phyloP scores from a whole-genome alignment of 2,888 invertebrate genomes.

The Sialis fuliginosa region DNA sequence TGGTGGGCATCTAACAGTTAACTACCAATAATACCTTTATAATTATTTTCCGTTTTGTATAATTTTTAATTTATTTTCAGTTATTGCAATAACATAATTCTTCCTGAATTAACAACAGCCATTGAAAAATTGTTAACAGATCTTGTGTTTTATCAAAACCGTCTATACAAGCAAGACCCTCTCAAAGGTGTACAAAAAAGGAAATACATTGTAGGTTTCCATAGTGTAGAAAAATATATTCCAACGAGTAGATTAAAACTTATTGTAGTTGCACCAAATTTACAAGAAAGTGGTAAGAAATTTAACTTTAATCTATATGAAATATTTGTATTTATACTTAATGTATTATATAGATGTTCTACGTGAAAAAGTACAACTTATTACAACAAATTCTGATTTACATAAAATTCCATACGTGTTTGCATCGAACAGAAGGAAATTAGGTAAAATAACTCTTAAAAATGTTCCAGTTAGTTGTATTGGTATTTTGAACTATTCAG shows the following conservation, averaged over 20 bases:
- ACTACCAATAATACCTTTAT: no score
- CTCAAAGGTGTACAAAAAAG: slow-evolving; percentile 35
- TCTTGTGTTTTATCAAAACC: slow-evolving; percentile 40
- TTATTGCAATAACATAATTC: slow-evolving; percentile 41
- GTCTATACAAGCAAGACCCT: slow-evolving; percentile 36
- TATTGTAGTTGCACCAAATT: slow-evolving; percentile 42
- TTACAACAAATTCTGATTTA: slow-evolving; percentile 29
- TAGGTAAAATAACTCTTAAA: slow-evolving; percentile 37
- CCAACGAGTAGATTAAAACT: slow-evolving; percentile 36
- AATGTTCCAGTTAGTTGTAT: slow-evolving; percentile 41
- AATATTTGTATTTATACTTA: not conserved
- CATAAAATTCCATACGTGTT: slow-evolving; percentile 38
- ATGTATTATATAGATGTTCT: slow-evolving; percentile 28
- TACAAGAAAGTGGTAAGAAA: slow-evolving; percentile 24
- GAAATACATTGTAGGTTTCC: slow-evolving; percentile 41
- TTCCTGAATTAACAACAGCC: slow-evolving; percentile 30
- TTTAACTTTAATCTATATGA: not conserved
- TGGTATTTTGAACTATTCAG: slow-evolving; percentile 42
- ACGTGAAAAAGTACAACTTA: slow-evolving; percentile 30
- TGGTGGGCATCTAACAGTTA: no score
- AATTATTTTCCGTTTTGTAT: not conserved
- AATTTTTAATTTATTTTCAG: slow-evolving; percentile 12
- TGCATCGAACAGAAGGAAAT: slow-evolving; percentile 32
- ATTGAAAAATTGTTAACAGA: slow-evolving; percentile 31
- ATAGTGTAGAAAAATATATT: slow-evolving; percentile 39